Percentiles rank a stretch among this genome's conserved stretches.
phyloP scores from a whole-genome alignment of 2,888 invertebrate species.

The Epirrhoe alternata region DNA sequence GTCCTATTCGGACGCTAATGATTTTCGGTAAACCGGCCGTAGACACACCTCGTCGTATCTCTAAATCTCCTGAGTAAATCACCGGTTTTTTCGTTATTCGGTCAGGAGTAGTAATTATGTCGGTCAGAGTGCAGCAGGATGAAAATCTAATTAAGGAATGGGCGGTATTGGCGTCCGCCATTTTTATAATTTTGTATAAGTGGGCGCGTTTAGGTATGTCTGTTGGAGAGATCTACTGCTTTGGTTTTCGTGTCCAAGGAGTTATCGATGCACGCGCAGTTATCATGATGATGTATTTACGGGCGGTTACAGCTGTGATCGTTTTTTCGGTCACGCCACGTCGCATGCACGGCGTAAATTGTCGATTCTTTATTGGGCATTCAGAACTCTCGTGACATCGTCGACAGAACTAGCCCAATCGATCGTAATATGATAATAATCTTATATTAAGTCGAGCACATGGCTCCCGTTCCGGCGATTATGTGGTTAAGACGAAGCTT shows the following conservation, averaged over 20 bases:
- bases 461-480: constrained; percentile 50
- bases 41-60: constrained; percentile 79
- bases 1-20: constrained; percentile 82
- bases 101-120: constrained; percentile 82
- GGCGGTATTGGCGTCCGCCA: constrained; percentile 71
- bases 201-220: constrained; percentile 48
- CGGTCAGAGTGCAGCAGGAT: constrained; percentile 83
- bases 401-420: constrained; percentile 60
- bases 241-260: constrained; percentile 57
- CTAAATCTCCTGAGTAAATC: constrained; percentile 82
- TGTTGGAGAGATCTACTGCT: constrained; percentile 40
- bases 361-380: constrained; percentile 78
- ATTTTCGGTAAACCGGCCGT: constrained; percentile 83
- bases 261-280: constrained; percentile 69
- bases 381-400: constrained; percentile 68
- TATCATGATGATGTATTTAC: constrained; percentile 80
- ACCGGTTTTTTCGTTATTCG: constrained; percentile 77
- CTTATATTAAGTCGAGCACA: constrained; percentile 63
- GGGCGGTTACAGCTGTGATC: constrained; percentile 73
- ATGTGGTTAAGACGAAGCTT: constrained; percentile 28
- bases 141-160: constrained; percentile 83
- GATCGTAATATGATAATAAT: constrained; percentile 67
- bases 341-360: constrained; percentile 78
- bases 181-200: constrained; percentile 58
- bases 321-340: constrained; percentile 83